Percentiles rank a stretch among this genome's conserved stretches.
Conservation (phyloP, 2,797 vertebrate genomes). For the Vireo griseus region DNA sequence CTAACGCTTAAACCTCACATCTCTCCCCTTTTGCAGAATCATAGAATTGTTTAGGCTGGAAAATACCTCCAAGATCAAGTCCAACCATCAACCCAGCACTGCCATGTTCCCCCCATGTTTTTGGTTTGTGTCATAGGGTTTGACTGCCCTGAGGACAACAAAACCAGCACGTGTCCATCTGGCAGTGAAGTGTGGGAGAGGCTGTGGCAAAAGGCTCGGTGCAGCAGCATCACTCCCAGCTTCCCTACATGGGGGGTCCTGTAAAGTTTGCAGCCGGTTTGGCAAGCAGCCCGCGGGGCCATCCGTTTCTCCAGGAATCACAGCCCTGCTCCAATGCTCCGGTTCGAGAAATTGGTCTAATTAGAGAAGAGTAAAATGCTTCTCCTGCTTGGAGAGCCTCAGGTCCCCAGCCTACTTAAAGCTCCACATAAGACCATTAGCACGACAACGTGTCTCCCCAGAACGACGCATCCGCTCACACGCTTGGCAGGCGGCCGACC, state of each 20-base stretch:
- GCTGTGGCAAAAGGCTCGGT: background rate
- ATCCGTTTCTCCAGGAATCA: background rate
- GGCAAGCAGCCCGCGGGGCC: background rate
- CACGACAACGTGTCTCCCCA: background rate
- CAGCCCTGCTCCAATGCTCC: background rate
- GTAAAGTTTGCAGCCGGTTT: fast-evolving
- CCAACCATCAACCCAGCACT: background rate
- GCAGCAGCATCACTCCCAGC: fast-evolving
- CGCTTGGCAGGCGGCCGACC: background rate
- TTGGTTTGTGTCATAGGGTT: background rate
- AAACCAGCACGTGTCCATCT: fast-evolving
- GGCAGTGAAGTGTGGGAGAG: background rate
- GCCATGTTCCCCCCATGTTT: background rate
- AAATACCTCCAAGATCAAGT: background rate
- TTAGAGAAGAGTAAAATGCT: background rate
- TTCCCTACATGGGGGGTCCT: background rate
- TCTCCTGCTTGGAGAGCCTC: background rate
- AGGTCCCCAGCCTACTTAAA: conserved; percentile 17
- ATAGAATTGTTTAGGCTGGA: background rate
- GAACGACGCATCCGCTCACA: background rate
- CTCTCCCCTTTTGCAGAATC: background rate
- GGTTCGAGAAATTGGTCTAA: background rate
- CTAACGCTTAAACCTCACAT: background rate
- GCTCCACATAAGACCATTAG: background rate
- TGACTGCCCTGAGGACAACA: background rate